Base-by-base conservation (phyloP, 2,888 invertebrate species). In the Pseudoips prasinana region DNA sequence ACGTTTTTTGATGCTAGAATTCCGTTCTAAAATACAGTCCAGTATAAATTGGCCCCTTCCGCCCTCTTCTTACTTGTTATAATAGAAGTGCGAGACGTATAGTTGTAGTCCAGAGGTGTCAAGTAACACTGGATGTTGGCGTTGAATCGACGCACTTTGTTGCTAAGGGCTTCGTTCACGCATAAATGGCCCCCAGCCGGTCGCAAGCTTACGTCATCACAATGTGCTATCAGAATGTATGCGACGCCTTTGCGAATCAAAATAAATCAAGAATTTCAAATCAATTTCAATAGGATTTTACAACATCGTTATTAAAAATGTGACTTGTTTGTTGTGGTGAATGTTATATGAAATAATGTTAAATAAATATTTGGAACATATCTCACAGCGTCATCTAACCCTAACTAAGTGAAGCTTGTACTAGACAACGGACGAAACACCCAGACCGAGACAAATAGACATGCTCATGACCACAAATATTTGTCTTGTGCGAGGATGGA, bases 131-230 rank as follows among this genome's bases (percentile, higher is more conserved):
- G 57, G 66, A 41, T 19, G 25, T 1, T 8, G 7, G 14, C 30
- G 25, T 27, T 42, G 42, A 57, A 57, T 39, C 61, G 61, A 72
- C 79, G 81, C 78, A 81, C 68, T 76, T 41, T 73, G 81, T 84
- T 83, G 74, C 82, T 71, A 83, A 56, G 81, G 66, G 68, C 68
- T 52, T 39, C 53, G 62, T 64, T 63, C 67, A 73, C 73, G 73
- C 75, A 76, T 68, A 64, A 73, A 69, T 65, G 67, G 64, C 54
- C 71, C 65, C 64, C 63, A 58, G 62, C 60, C 64, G 69, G 66
- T 70, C 67, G 66, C 66, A 61, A 52, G 38, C 42, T 84, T 72
- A 74, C 85, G 85, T 85, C 84, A 85, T 59, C 74, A 41, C 44
- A 42, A 49, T 50, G 46, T 65, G 60, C 60, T 65, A 67, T 73